Evolutionary conservation across 2,113 vertebrate genomes (phyloP).

Genomic region (Nibea coibor): DNA sequence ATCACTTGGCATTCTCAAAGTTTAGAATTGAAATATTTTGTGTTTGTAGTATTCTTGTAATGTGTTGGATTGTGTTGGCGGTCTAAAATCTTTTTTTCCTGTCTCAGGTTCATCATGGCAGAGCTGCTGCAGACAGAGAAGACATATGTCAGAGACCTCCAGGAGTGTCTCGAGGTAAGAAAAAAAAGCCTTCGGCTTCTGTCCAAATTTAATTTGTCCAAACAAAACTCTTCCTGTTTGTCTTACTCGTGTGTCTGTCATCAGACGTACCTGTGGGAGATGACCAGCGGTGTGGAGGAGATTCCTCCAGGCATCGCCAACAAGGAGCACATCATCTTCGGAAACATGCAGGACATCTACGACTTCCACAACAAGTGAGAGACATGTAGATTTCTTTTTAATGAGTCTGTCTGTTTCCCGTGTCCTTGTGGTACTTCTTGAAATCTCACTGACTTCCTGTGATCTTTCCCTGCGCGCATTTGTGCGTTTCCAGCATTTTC

Average conservation of each 20-base stretch:
- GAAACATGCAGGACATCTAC: slow-evolving; percentile 98
- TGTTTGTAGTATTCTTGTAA: background rate
- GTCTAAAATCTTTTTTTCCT: background rate
- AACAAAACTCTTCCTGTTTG: background rate
- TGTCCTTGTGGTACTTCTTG: background rate
- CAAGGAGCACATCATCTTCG: slow-evolving; percentile 96
- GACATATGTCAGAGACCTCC: slow-evolving; percentile 95
- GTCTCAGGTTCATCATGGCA: slow-evolving; percentile 96
- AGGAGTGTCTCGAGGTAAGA: slow-evolving; percentile 95
- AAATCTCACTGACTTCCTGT: background rate
- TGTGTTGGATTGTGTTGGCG: background rate
- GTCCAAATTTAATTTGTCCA: background rate
- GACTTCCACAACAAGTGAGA: slow-evolving; percentile 98
- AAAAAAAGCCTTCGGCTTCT: background rate
- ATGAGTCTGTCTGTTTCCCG: background rate
- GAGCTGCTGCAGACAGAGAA: slow-evolving; percentile 98
- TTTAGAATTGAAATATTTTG: background rate
- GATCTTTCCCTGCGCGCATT: background rate
- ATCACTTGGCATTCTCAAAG: background rate
- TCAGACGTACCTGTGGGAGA: slow-evolving; percentile 98
- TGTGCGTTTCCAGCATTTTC: slow-evolving; percentile 89
- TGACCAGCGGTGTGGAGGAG: slow-evolving; percentile 96
- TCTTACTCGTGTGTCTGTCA: background rate
- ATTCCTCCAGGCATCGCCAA: slow-evolving; percentile 93
- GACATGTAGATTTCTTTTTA: background rate